Percentiles rank a stretch among this genome's conserved stretches.
Evolutionary conservation across 1,140 invertebrate genomes (phyloP).

Genomic region (Tyrophagus putrescentiae): DNA sequence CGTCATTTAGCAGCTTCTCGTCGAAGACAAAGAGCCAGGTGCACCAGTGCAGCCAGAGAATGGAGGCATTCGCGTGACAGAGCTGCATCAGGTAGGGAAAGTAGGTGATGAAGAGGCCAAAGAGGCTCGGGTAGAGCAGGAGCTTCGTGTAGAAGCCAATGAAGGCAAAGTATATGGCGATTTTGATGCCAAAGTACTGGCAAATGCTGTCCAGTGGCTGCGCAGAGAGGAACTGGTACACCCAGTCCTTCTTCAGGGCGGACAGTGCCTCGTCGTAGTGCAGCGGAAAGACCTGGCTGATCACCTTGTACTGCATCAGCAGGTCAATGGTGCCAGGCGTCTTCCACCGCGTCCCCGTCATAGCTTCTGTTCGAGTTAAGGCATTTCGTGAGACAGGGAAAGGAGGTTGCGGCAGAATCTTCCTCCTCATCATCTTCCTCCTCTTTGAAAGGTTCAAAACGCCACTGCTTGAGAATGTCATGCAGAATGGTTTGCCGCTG

Average conservation of each 20-base stretch:
- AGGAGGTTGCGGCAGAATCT: background rate
- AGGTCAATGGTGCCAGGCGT: background rate
- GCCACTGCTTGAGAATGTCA: conserved; percentile 1
- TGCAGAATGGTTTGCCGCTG: conserved; percentile 17
- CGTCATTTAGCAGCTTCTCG: background rate
- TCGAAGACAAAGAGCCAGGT: background rate
- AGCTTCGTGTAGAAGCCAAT: conserved; percentile 57
- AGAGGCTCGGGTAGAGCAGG: conserved; percentile 49
- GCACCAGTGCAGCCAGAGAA: conserved; percentile 60
- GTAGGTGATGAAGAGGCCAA: conserved; percentile 44
- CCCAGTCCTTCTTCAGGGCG: conserved; percentile 14
- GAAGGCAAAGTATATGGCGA: conserved; percentile 65
- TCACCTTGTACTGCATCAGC: conserved; percentile 1
- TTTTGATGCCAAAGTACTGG: conserved; percentile 63
- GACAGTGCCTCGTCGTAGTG: conserved; percentile 13
- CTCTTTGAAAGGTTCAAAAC: too few relatives aligned
- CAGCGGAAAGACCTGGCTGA: conserved; percentile 13
- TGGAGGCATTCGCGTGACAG: conserved; percentile 55
- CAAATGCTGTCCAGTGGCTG: conserved; percentile 41
- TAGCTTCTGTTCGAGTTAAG: background rate
- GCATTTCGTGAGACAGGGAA: background rate
- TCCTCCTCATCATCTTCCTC: too few relatives aligned
- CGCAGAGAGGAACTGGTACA: background rate
- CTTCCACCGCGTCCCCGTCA: background rate
- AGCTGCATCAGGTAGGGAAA: conserved; percentile 29